Evolutionary conservation across 2,797 vertebrate genomes (phyloP).

Genomic region (Pampus argenteus): DNA sequence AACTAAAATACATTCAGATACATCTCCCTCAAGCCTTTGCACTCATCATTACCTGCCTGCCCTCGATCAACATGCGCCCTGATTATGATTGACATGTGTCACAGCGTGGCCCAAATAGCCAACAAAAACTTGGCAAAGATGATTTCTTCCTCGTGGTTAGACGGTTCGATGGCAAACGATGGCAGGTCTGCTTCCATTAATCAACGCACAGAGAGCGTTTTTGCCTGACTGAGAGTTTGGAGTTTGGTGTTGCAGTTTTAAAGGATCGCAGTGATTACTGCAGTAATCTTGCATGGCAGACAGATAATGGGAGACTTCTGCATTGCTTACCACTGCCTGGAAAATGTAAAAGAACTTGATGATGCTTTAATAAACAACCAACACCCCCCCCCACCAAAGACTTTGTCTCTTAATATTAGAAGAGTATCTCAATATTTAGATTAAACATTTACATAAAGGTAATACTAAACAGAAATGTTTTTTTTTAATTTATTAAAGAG

Average conservation of each 20-base stretch:
- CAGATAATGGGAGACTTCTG: slow-evolving; percentile 24
- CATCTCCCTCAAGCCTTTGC: slow-evolving; percentile 25
- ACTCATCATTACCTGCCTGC: slow-evolving; percentile 50
- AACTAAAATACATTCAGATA: slow-evolving; percentile 23
- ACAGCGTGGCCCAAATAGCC: slow-evolving; percentile 25
- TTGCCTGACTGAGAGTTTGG: slow-evolving; percentile 11
- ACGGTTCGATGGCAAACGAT: slow-evolving; percentile 8
- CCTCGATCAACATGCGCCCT: slow-evolving; percentile 42
- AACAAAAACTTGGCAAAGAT: slow-evolving; percentile 35
- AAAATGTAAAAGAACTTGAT: slow-evolving; percentile 28
- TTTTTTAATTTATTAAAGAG: neutral
- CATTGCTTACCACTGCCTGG: neutral
- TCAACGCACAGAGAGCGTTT: slow-evolving; percentile 26
- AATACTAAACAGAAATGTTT: neutral
- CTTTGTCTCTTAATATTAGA: slow-evolving; percentile 2
- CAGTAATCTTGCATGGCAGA: slow-evolving; percentile 24
- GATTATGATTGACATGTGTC: slow-evolving; percentile 49
- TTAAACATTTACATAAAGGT: neutral
- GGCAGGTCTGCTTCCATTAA: slow-evolving; percentile 40
- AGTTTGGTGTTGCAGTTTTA: slow-evolving; percentile 27
- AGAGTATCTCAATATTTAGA: neutral
- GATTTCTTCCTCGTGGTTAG: neutral
- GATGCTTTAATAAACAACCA: slow-evolving; percentile 49
- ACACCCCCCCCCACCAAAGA: neutral
- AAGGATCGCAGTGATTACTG: slow-evolving; percentile 39